Evolutionary conservation across 1,140 invertebrate species (phyloP).

Genomic region (Subanguina moxae): DNA sequence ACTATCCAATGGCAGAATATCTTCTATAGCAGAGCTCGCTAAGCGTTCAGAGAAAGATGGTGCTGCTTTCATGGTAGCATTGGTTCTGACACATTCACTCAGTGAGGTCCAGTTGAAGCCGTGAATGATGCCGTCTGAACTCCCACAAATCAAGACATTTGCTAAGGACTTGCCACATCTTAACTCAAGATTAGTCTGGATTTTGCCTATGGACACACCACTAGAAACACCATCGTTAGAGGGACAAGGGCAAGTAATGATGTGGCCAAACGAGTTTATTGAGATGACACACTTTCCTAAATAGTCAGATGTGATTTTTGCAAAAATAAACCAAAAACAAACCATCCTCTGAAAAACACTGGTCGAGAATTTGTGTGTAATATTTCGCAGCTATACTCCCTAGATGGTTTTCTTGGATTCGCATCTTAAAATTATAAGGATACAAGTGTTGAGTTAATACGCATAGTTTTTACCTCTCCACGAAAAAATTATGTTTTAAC

Average conservation of each 20-base stretch:
- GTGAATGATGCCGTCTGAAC: background rate
- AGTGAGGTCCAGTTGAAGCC: background rate
- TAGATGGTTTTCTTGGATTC: background rate
- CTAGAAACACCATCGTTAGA: background rate
- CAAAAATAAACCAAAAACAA: too few species aligned
- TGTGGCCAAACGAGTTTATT: background rate
- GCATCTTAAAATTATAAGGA: background rate
- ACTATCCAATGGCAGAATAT: background rate
- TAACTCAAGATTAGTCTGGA: too few species aligned
- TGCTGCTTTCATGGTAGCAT: too few species aligned
- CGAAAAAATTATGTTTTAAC: too few species aligned
- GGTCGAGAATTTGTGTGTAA: background rate
- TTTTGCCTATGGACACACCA: background rate
- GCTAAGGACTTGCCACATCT: too few species aligned
- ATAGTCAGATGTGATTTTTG: background rate
- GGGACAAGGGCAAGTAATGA: background rate
- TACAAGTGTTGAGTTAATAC: too few species aligned
- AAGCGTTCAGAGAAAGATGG: background rate
- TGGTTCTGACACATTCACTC: background rate
- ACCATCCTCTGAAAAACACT: slow-evolving; percentile 5
- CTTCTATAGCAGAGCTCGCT: background rate
- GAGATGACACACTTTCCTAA: background rate
- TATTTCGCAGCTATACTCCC: background rate
- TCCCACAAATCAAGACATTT: background rate
- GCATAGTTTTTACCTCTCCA: too few species aligned